phyloP scores from a whole-genome alignment of 2,797 vertebrate species.

The Cuniculus paca region DNA sequence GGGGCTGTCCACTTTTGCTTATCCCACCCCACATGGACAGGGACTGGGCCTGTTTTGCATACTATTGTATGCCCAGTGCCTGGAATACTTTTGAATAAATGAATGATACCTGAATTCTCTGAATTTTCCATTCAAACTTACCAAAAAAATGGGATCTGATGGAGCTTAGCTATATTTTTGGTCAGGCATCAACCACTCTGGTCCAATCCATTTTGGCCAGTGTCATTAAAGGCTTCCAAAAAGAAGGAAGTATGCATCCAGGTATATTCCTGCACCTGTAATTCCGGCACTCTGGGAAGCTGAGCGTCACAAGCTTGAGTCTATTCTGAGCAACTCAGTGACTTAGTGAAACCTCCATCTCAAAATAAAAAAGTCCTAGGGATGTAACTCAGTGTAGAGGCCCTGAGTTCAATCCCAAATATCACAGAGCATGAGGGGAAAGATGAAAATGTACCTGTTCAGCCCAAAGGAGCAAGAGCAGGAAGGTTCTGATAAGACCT shows the following conservation, averaged over 20 bases:
- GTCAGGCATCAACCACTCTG: background rate
- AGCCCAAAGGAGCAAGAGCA: background rate
- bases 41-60: background rate
- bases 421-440: background rate
- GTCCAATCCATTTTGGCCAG: background rate
- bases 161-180: background rate
- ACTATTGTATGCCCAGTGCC: background rate
- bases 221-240: background rate
- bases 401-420: background rate
- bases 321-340: background rate
- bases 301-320: background rate
- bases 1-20: background rate
- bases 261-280: background rate
- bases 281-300: background rate
- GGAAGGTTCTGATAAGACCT: background rate
- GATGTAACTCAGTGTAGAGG: background rate
- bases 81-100: background rate
- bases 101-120: background rate
- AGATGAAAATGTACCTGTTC: background rate
- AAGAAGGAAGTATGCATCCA: background rate
- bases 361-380: background rate
- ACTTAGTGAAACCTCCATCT: background rate
- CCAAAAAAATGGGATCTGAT: background rate
- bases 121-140: background rate
- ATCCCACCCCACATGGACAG: background rate